Evolutionary conservation across 92 coral and sea anemone species (phyloP).

Genomic region (Bergia puertoricense): DNA sequence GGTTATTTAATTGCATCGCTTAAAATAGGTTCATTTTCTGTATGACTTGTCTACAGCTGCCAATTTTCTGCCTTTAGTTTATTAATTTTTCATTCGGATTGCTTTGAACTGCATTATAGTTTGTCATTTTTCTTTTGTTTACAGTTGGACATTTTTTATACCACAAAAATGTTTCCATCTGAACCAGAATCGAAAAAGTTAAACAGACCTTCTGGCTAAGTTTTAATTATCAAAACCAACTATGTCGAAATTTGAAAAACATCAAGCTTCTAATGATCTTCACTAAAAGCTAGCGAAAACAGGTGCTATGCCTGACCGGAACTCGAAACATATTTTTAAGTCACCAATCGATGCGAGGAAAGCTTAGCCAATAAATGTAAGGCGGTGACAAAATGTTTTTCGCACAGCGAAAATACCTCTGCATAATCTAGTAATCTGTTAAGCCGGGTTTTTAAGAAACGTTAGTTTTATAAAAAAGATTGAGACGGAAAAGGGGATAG

Average conservation of each 20-base stretch:
- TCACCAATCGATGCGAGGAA: not conserved
- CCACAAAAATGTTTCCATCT: not conserved
- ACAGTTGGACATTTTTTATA: not conserved
- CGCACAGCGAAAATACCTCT: not conserved
- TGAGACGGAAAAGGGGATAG: too few species aligned
- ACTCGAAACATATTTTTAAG: too few species aligned
- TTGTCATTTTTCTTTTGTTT: not conserved
- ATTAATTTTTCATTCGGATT: not conserved
- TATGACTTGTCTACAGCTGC: not conserved
- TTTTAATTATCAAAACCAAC: too few species aligned
- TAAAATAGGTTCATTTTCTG: not conserved
- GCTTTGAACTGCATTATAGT: not conserved
- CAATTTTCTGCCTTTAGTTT: not conserved
- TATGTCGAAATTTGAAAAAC: not conserved
- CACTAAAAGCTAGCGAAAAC: not conserved
- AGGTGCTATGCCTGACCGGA: not conserved
- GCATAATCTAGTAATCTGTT: too few species aligned
- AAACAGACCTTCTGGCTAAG: not conserved
- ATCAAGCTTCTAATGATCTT: too few species aligned
- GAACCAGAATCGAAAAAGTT: not conserved
- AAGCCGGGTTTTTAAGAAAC: too few species aligned
- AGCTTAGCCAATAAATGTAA: not conserved
- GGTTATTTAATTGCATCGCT: not conserved
- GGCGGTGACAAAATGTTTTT: not conserved
- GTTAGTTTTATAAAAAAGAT: too few species aligned